A percentile compares a stretch with the other conserved stretches of the same genome.
Evolutionary conservation across 1,140 invertebrate species (phyloP).

Genomic region (Drosophila sp.): DNA sequence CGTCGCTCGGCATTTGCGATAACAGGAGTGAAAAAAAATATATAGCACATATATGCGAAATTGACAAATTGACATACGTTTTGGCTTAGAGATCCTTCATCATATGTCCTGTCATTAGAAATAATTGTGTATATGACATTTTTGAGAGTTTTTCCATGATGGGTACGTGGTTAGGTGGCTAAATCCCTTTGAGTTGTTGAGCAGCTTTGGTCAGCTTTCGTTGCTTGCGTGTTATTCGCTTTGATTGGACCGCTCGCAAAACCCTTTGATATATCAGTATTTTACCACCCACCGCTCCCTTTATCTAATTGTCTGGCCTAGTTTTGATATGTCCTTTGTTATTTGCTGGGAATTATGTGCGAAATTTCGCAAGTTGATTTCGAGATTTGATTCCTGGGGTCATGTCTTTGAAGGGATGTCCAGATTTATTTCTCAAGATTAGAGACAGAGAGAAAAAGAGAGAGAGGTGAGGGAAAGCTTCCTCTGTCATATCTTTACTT

Average conservation of each 20-base stretch:
- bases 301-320: slow-evolving; percentile 27
- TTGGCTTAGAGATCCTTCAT: slow-evolving; percentile 61
- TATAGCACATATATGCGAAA: slow-evolving; percentile 73
- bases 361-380: slow-evolving; percentile 55
- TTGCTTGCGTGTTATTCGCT: slow-evolving; percentile 53
- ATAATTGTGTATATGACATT: slow-evolving; percentile 61
- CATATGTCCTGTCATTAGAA: slow-evolving; percentile 75
- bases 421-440: slow-evolving; percentile 58
- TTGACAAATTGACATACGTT: slow-evolving; percentile 79
- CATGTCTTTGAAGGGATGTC: slow-evolving; percentile 33
- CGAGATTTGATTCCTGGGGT: slow-evolving; percentile 42
- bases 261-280: slow-evolving; percentile 46
- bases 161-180: slow-evolving; percentile 12
- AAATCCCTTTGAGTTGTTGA: slow-evolving; percentile 33
- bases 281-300: background rate
- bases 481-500: background rate
- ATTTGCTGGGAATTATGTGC: slow-evolving; percentile 62
- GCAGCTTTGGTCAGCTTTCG: slow-evolving; percentile 63
- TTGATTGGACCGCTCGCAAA: slow-evolving; percentile 46
- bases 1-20: slow-evolving; percentile 56
- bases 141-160: slow-evolving; percentile 7
- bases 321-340: slow-evolving; percentile 34
- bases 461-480: background rate
- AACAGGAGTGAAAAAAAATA: slow-evolving; percentile 35
- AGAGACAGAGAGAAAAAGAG: slow-evolving; percentile 17